phyloP scores from a whole-genome alignment of 2,888 invertebrate species.

The Apodemia zela region DNA sequence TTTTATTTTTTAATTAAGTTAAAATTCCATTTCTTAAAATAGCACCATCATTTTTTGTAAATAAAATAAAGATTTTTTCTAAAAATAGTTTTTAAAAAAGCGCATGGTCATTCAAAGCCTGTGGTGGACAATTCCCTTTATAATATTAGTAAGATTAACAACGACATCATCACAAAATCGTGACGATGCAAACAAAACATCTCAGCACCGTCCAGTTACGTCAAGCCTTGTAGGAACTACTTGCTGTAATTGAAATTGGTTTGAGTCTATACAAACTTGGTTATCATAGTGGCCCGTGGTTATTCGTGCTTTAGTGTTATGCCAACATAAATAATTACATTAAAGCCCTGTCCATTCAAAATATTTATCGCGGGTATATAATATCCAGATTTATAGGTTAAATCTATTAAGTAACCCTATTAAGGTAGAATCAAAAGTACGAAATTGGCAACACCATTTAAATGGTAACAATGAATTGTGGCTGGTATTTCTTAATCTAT shows the following conservation, averaged over 20 bases:
- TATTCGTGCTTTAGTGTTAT: conserved; percentile 41
- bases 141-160: too few relatives aligned
- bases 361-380: conserved; percentile 37
- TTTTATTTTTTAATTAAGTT: too few relatives aligned
- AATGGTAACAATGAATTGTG: conserved; percentile 29
- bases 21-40: too few relatives aligned
- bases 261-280: not conserved
- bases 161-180: too few relatives aligned
- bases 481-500: not conserved
- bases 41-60: too few relatives aligned
- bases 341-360: conserved; percentile 34
- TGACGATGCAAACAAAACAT: not conserved
- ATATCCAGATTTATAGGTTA: conserved; percentile 29
- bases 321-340: conserved; percentile 40
- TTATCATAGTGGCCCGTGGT: conserved; percentile 20
- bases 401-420: conserved; percentile 33
- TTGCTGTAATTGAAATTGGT: conserved; percentile 5
- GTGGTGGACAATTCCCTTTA: too few relatives aligned
- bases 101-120: too few relatives aligned
- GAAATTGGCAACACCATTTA: conserved; percentile 30
- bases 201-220: not conserved
- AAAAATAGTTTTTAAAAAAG: too few relatives aligned
- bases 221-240: conserved; percentile 6
- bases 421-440: conserved; percentile 26
- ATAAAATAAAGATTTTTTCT: too few relatives aligned